Evolutionary conservation across 1,140 invertebrate genomes (phyloP), one percentile per base, ranked within the genome.

Genomic region (Atopsyche davidsoni): DNA sequence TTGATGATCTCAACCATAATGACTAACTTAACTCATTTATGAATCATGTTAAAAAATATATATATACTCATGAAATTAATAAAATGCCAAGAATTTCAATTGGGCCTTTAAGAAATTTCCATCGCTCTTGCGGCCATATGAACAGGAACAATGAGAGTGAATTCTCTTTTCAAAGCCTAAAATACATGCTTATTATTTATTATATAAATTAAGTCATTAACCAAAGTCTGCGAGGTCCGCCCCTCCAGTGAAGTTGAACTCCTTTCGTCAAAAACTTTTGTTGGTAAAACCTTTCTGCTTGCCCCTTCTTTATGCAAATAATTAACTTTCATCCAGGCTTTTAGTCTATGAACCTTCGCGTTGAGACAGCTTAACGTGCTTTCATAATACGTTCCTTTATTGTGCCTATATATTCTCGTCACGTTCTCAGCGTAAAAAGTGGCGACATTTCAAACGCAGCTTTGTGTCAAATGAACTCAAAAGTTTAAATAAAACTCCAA

Each of bases 231-330:
- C 16, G 16, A 16, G 14, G 31, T 45, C 28, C 31, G 25, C 46
- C 38, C 46, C 17, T 16, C 22, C 16, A 41, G 17, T 40, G 42
- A 51, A 51, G 46, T 51, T 42, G 31, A 44, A 39, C 36, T 32
- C 43, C 53, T 55, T 55, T 51, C 48, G 53, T 55, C 53, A 55
- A 55, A 44, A 55, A 55, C 42, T 55, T 55, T 51, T 48, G 53
- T 51, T 51, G 32, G 39, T 34, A 16, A 55, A 51, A 55, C 47
- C 44, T 47, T 43, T 32, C 47, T 46, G 46, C 41, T 22, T 51
- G 53, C 43, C 44, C 40, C 47, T 42, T 51, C 53, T 51, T 55
- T 51, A 55, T 55, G 53, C 53, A 55, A 55, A 55, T 55, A 55
- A 55, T 55, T 55, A 55, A 51, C 53, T 55, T 55, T 46, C 18